Conservation (phyloP, 2,888 invertebrate genomes). For the Entomobrya multifasciata region DNA sequence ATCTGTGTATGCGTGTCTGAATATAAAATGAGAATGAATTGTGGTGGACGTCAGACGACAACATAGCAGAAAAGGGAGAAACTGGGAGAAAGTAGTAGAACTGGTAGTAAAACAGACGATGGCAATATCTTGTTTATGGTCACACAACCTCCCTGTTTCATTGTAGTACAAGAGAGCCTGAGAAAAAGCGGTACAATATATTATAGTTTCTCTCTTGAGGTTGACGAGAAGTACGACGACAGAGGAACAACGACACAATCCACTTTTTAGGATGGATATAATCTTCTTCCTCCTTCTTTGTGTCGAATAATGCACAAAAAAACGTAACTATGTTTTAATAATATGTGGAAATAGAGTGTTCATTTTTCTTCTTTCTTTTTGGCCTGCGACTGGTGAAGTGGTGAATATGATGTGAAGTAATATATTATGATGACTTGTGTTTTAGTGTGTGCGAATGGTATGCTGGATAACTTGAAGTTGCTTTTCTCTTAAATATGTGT, state of each 20-base stretch:
- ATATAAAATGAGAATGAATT: conserved; percentile 71
- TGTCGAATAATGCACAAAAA: conserved; percentile 9
- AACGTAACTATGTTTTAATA: no score
- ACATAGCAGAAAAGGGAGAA: conserved; percentile 31
- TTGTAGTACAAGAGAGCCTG: conserved; percentile 2
- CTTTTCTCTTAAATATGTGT: no score
- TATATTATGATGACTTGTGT: conserved; percentile 61
- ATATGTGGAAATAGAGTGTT: background rate
- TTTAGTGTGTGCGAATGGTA: no score
- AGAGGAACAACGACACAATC: background rate
- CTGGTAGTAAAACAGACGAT: conserved; percentile 16
- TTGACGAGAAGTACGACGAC: conserved; percentile 38
- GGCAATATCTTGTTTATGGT: conserved; percentile 63
- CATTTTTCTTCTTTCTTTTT: no score
- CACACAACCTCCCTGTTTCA: conserved; percentile 38
- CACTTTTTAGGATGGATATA: conserved; percentile 44
- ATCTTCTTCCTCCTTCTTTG: conserved; percentile 4
- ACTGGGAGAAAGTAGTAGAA: conserved; percentile 35
- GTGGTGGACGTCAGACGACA: conserved; percentile 57
- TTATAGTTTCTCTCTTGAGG: conserved; percentile 53
- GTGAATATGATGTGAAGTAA: no score
- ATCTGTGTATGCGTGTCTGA: conserved; percentile 64
- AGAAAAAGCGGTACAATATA: conserved; percentile 46
- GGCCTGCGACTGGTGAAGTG: no score
- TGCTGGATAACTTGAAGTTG: no score